Percentiles rank a stretch among this genome's conserved stretches.
phyloP scores from a whole-genome alignment of 2,888 invertebrate genomes.

The Acanthoscelides obtectus region DNA sequence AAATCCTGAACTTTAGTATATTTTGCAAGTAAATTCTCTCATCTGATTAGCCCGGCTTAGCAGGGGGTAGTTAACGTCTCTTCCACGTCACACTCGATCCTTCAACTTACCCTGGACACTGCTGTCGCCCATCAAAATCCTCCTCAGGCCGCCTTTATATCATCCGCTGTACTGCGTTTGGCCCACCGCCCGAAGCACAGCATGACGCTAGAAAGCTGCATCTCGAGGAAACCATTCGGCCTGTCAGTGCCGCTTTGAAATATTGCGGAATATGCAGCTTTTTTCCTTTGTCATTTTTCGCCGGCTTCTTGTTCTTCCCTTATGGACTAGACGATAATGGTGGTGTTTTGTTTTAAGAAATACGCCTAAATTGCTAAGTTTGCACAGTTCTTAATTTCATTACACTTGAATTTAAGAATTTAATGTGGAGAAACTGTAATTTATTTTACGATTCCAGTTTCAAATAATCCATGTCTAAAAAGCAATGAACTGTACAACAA shows the following conservation, averaged over 20 bases:
- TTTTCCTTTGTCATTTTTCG: background rate
- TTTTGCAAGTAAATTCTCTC: background rate
- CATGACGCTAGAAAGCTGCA: constrained; percentile 43
- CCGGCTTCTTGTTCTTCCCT: background rate
- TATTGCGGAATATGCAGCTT: constrained; percentile 33
- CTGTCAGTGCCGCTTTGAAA: constrained; percentile 43
- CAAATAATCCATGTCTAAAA: no score
- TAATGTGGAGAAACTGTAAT: no score
- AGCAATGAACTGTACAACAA: no score
- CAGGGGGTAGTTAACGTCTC: constrained; percentile 37
- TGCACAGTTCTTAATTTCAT: no score
- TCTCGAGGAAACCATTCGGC: constrained; percentile 43
- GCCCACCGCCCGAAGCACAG: constrained; percentile 32
- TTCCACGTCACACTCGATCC: constrained; percentile 39
- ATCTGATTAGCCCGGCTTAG: constrained; percentile 40
- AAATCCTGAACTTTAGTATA: constrained; percentile 5
- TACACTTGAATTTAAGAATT: no score
- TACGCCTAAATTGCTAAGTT: background rate
- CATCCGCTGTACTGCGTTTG: constrained; percentile 15
- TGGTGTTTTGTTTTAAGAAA: background rate
- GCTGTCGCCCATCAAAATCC: constrained; percentile 25
- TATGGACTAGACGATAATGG: background rate
- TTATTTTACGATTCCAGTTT: no score
- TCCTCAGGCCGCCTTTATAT: constrained; percentile 10
- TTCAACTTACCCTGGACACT: constrained; percentile 42